Conservation (phyloP, 2,888 invertebrate genomes). For the Podotricha telesiphe region DNA sequence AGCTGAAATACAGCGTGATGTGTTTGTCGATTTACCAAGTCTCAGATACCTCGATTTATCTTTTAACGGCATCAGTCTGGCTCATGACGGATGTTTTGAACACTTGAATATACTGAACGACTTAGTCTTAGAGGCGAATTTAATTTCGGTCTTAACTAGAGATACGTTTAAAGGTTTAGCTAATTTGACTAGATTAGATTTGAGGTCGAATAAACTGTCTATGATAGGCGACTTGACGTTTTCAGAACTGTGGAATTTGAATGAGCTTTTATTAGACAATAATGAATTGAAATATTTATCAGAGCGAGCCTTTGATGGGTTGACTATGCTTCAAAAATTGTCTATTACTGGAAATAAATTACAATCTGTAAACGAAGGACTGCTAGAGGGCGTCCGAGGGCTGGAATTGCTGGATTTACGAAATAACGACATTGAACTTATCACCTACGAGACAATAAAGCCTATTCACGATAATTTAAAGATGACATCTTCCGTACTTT, state of each 20-base stretch:
- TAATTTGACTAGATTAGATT: slow-evolving; percentile 88
- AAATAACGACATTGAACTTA: slow-evolving; percentile 89
- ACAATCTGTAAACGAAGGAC: slow-evolving; percentile 87
- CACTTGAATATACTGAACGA: slow-evolving; percentile 89
- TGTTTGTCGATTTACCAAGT: slow-evolving; percentile 89
- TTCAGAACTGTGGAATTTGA: slow-evolving; percentile 89
- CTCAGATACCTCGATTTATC: slow-evolving; percentile 91
- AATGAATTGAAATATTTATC: slow-evolving; percentile 89
- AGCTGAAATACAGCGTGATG: slow-evolving; percentile 88
- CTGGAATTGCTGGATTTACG: slow-evolving; percentile 90
- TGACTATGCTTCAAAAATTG: slow-evolving; percentile 88
- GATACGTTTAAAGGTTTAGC: slow-evolving; percentile 90
- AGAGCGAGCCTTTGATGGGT: slow-evolving; percentile 90
- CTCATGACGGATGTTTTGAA: slow-evolving; percentile 93
- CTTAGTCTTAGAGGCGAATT: slow-evolving; percentile 90
- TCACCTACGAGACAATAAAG: slow-evolving; percentile 89
- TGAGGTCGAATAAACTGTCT: slow-evolving; percentile 89
- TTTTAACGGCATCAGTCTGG: slow-evolving; percentile 91
- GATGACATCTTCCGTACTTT: slow-evolving; percentile 74
- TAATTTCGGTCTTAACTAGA: slow-evolving; percentile 88
- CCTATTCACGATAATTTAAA: slow-evolving; percentile 90
- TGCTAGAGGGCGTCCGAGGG: slow-evolving; percentile 89
- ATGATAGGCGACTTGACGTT: slow-evolving; percentile 92
- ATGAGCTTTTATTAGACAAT: slow-evolving; percentile 88
- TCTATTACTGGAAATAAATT: slow-evolving; percentile 91